phyloP scores from a whole-genome alignment of 2,797 vertebrate genomes.

The Sebastes hubbsi region DNA sequence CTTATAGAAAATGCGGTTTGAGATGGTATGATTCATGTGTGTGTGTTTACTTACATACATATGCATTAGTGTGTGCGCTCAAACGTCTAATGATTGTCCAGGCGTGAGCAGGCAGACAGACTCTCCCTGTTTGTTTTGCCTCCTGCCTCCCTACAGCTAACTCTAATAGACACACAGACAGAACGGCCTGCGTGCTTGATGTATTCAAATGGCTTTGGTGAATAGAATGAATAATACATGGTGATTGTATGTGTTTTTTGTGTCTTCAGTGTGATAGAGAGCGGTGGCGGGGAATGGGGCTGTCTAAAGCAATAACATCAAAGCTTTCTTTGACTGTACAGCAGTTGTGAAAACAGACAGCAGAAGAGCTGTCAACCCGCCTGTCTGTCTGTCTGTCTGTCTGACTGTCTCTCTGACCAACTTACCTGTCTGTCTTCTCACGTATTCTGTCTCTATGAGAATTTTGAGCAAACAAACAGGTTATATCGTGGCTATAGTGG shows the following conservation, averaged over 20 bases:
- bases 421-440: not conserved
- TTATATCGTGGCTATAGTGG: not conserved
- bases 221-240: constrained; percentile 63
- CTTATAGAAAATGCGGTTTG: constrained; percentile 1
- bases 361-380: not conserved
- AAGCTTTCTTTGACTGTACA: constrained; percentile 7
- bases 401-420: not conserved
- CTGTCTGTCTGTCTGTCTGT: not conserved
- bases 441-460: not conserved
- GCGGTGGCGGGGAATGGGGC: constrained; percentile 31
- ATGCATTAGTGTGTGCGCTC: constrained; percentile 28
- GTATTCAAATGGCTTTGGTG: constrained; percentile 61
- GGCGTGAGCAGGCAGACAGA: constrained; percentile 7
- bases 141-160: constrained; percentile 35
- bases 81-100: constrained; percentile 41
- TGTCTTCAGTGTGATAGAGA: constrained; percentile 24
- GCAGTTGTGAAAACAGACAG: constrained; percentile 16
- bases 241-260: constrained; percentile 40
- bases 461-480: not conserved
- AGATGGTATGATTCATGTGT: not conserved
- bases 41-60: constrained; percentile 26
- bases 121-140: constrained; percentile 40
- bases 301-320: constrained; percentile 47
- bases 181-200: constrained; percentile 27
- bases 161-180: constrained; percentile 41